Evolutionary conservation across 1,140 invertebrate genomes (phyloP), one percentile per base, ranked within the genome.

Genomic region (Drosophila tani): DNA sequence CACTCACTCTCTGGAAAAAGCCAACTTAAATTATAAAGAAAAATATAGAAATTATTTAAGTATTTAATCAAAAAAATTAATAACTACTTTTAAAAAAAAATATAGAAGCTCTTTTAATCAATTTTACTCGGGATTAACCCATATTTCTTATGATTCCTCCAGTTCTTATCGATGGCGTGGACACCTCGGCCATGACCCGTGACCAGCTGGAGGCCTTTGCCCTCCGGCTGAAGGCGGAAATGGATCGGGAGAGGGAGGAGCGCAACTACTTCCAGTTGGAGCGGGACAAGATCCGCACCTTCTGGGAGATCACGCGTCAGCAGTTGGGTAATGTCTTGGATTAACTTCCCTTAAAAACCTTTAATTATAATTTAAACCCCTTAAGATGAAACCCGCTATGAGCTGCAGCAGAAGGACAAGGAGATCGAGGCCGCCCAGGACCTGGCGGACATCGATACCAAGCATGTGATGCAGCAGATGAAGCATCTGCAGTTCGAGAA

Each of bases 181-280:
- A 98, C 43, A 98, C 97, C 21, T 96, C 97, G 15, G 96, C 98
- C 92, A 99, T 99, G 98, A 96, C 96, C 19, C 95, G 97, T 86
- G 98, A 99, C 91, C 98, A 99, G 94, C 93, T 99, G 47, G 97
- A 98, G 93, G 95, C 96, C 62, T 98, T 98, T 91, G 96, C 97
- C 9, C 94, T 96, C 29, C 95, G 96, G 83, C 95, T 99, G n/a
- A 95, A 97, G 85, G 97, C 98, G 82, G 98, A 99, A 93, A 94
- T 99, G 91, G 98, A 99, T 87, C 95, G 97, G 49, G 98, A 99
- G 93, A 94, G 98, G 80, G 98, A 99, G 93, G 98, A 99, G 93
- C 94, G 98, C 77, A 99, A 99, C 93, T 99, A 97, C 91, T 99
- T 99, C 83, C 98, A 99, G 94, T 92, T 99, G 56, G 98, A 99